Evolutionary conservation across 2,888 invertebrate genomes (phyloP).

Genomic region (Cheilosia variabilis): DNA sequence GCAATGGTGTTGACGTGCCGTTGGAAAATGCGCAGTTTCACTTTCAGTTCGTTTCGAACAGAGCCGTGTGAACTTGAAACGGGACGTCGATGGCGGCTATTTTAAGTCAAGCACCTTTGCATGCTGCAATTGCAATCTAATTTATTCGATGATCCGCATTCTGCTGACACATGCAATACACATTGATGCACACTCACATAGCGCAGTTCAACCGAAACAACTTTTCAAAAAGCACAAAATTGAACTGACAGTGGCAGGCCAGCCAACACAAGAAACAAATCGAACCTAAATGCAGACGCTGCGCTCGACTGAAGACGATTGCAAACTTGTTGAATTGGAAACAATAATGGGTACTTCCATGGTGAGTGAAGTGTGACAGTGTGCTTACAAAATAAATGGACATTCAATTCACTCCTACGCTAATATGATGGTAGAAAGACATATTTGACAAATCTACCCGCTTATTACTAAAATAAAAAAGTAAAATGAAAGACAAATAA

Average conservation of each 20-base stretch:
- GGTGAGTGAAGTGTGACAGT: constrained; percentile 27
- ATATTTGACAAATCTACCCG: no score
- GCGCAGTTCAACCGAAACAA: constrained; percentile 36
- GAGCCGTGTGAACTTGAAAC: constrained; percentile 57
- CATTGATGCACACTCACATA: neutral
- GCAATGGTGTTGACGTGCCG: neutral
- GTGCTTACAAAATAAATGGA: constrained; percentile 15
- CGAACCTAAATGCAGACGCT: constrained; percentile 32
- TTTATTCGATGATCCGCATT: constrained; percentile 36
- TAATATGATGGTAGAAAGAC: no score
- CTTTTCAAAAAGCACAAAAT: constrained; percentile 56
- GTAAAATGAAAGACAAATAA: no score
- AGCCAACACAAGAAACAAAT: constrained; percentile 24
- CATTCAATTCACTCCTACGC: neutral
- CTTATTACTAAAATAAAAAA: no score
- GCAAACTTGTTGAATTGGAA: constrained; percentile 30
- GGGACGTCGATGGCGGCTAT: neutral
- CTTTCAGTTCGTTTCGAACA: constrained; percentile 15
- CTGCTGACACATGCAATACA: constrained; percentile 21
- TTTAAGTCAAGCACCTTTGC: constrained; percentile 28
- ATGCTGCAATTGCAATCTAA: constrained; percentile 55
- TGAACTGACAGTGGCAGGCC: constrained; percentile 12
- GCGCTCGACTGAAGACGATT: constrained; percentile 25
- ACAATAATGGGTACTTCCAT: constrained; percentile 23
- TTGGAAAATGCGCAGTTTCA: constrained; percentile 13